phyloP scores from a whole-genome alignment of 2,888 invertebrate genomes.

The Sminthurinus aureus region DNA sequence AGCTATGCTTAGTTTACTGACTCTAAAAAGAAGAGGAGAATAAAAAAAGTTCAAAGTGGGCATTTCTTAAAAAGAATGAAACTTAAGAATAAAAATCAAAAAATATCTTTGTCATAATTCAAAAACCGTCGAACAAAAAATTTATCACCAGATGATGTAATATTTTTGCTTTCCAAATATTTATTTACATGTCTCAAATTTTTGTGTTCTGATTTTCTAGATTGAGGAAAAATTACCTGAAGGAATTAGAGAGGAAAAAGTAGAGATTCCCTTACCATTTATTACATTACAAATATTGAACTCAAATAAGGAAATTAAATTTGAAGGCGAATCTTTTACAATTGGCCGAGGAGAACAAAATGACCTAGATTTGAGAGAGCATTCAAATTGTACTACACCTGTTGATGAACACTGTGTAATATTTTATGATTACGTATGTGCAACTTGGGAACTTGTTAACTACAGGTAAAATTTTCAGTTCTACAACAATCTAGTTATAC shows the following conservation, averaged over 20 bases:
- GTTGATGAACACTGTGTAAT: slow-evolving; percentile 49
- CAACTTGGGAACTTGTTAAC: slow-evolving; percentile 78
- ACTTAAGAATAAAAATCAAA: too few relatives aligned
- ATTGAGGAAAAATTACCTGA: background rate
- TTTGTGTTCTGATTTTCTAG: background rate
- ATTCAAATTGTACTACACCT: slow-evolving; percentile 43
- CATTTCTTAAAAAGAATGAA: too few relatives aligned
- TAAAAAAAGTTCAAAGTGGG: too few relatives aligned
- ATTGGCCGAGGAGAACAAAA: slow-evolving; percentile 36
- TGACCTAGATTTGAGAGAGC: slow-evolving; percentile 31
- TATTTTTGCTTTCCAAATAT: background rate
- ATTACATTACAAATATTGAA: slow-evolving; percentile 36
- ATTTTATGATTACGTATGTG: slow-evolving; percentile 45
- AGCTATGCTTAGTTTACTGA: too few relatives aligned
- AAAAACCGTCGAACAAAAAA: too few relatives aligned
- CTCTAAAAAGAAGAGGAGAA: too few relatives aligned
- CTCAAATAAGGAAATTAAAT: slow-evolving; percentile 33
- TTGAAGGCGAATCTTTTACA: slow-evolving; percentile 34
- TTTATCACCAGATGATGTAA: background rate
- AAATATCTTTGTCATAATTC: too few relatives aligned
- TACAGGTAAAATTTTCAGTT: too few relatives aligned
- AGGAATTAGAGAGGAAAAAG: background rate
- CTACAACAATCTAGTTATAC: too few relatives aligned
- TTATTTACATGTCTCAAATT: too few relatives aligned
- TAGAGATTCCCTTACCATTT: slow-evolving; percentile 38